Percentiles rank a stretch among this genome's conserved stretches.
Evolutionary conservation across 2,797 vertebrate genomes (phyloP).

Genomic region (Molossus molossus): DNA sequence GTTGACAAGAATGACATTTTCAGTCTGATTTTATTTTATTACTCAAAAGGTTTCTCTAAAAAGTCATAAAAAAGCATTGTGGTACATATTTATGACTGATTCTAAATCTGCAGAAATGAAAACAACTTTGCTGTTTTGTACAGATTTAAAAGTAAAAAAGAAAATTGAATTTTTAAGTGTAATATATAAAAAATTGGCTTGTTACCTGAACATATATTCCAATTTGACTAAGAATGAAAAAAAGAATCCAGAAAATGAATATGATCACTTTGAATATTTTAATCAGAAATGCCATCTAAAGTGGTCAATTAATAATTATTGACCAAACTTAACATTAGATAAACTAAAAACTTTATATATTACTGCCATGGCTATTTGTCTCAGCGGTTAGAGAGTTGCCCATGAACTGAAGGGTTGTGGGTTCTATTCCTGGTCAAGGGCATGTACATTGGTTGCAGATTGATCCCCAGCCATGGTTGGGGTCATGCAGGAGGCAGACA

Average conservation of each 20-base stretch:
- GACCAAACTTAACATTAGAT: neutral
- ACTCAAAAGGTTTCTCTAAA: constrained; percentile 64
- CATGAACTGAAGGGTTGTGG: too few species aligned
- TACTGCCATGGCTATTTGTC: neutral
- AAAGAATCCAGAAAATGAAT: constrained; percentile 22
- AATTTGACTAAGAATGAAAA: constrained; percentile 1
- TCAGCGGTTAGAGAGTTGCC: too few species aligned
- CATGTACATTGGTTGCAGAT: too few species aligned
- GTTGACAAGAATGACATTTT: constrained; percentile 76
- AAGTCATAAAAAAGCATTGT: constrained; percentile 71
- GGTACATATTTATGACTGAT: constrained; percentile 75
- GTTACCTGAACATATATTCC: neutral
- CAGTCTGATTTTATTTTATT: constrained; percentile 70
- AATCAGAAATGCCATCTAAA: constrained; percentile 49
- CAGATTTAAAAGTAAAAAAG: constrained; percentile 4
- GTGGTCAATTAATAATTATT: neutral
- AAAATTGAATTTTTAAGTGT: neutral
- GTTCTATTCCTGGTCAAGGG: too few species aligned
- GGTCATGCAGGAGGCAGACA: too few species aligned
- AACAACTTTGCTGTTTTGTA: constrained; percentile 55
- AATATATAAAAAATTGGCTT: constrained; percentile 63
- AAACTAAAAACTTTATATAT: neutral
- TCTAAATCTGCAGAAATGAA: constrained; percentile 58
- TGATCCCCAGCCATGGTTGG: too few species aligned
- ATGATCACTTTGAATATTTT: constrained; percentile 48